These are phyloP conservation scores for Maconellicoccus hirsutus DNA, from an alignment of 1,140 invertebrate genomes.

Conservation along the genomic window DNA sequence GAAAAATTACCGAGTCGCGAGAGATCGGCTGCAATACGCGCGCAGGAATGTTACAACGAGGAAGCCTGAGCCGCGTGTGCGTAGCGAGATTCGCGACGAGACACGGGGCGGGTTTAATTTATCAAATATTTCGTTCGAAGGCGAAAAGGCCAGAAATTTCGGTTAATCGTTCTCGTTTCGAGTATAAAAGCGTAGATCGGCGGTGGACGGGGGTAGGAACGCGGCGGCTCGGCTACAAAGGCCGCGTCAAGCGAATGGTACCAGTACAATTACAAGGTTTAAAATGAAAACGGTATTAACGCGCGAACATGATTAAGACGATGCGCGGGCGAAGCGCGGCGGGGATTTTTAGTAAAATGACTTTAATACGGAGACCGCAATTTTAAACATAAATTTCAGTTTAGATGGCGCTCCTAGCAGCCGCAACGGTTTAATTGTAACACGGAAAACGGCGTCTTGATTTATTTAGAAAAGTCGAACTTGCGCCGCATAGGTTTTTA, in stretches of 20 bases:
- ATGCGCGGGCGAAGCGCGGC: too few species aligned
- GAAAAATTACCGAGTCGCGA: too few species aligned
- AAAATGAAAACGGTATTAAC: neutral
- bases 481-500: neutral
- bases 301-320: constrained; percentile 2
- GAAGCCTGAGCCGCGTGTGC: too few species aligned
- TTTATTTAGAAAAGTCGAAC: neutral
- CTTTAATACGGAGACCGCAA: neutral
- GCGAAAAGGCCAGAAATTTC: neutral
- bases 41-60: too few species aligned
- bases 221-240: too few species aligned
- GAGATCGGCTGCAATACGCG: too few species aligned
- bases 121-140: neutral
- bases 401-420: neutral
- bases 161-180: too few species aligned
- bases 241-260: neutral
- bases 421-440: constrained; percentile 8
- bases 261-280: neutral
- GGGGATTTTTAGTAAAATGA: neutral
- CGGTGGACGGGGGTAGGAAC: too few species aligned
- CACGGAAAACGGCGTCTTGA: neutral
- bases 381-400: constrained; percentile 1
- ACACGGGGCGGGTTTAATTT: neutral
- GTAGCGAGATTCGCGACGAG: too few species aligned
- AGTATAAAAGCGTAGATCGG: too few species aligned